Evolutionary conservation across 2,113 vertebrate genomes (phyloP), one percentile per base, ranked within the genome.

Genomic region (Circaetus gallicus): DNA sequence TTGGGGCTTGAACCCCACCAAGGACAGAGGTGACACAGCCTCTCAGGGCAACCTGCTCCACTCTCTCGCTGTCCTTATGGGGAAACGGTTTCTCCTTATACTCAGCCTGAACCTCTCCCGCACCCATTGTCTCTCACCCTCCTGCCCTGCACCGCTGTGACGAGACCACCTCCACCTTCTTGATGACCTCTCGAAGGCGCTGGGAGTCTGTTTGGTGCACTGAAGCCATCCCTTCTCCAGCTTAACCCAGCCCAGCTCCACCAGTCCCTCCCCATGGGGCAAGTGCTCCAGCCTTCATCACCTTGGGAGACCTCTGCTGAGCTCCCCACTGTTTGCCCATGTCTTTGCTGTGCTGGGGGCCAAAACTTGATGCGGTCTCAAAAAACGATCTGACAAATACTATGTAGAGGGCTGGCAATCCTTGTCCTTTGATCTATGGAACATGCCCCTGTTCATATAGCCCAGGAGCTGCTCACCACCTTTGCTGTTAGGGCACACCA

Each of bases 41-140:
- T 74, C 25, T 53, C 43, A 49, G 47, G n/a, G 8, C 19, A 63
- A 61, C 22, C n/a, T 22, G 4, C 25, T 45, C 28, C 4, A 7
- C 47, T 50, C 4, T 2, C 1, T 58, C 2, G n/a, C 16, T 56
- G 31, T 53, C 9, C 13, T 40, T 26, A 1, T 2, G 5, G 5
- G 19, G 13, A 45, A 84, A 52, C 0, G 7, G 10, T 81, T 77
- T 85, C 21, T 72, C 19, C 28, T 11, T 10, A n/a, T 13, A 31
- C 5, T n/a, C 29, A 59, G 22, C 13, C 29, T 73, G 28, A 81
- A 47, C 17, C 10, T 69, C 24, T 74, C 13, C 38, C 56, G 20
- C 32, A n/a, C 6, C 8, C 28, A 16, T 4, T 29, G 15, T 53
- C 16, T 86, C 28, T 53, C 76, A 55, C 0, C 4, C 18, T 63